A percentile compares a stretch with the other conserved stretches of the same genome.
Evolutionary conservation across 1,140 invertebrate species (phyloP).

Genomic region (Lucilia cuprina): DNA sequence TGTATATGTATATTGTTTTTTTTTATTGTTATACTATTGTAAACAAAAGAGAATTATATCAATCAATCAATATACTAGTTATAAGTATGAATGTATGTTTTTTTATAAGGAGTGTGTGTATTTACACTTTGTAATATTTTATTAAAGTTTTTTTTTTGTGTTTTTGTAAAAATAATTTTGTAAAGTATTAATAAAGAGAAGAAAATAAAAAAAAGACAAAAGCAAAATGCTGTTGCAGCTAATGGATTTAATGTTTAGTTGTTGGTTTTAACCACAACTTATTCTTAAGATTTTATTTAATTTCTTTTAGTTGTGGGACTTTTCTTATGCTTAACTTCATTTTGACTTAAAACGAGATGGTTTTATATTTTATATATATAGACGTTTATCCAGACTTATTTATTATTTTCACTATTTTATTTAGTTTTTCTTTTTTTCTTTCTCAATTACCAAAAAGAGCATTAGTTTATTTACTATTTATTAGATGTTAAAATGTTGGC

Average conservation of each 20-base stretch:
- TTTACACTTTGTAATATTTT: no score
- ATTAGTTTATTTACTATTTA: not conserved
- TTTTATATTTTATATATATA: not conserved
- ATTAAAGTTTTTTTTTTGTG: not conserved
- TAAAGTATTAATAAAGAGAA: not conserved
- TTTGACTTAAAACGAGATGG: not conserved
- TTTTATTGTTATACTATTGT: not conserved
- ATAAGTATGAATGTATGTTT: no score
- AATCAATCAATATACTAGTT: no score
- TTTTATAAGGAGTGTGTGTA: no score
- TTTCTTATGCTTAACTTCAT: no score
- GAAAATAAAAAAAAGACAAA: not conserved
- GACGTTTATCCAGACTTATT: not conserved
- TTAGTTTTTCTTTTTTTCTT: not conserved
- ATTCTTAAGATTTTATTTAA: not conserved
- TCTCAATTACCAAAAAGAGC: not conserved
- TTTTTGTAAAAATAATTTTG: not conserved
- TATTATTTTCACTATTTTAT: not conserved
- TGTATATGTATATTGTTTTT: not conserved
- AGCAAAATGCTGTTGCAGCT: not conserved
- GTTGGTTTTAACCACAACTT: not conserved
- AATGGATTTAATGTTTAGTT: not conserved
- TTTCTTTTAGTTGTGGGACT: not conserved
- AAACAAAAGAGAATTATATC: not conserved
- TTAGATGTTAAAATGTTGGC: not conserved